Evolutionary conservation across 2,113 vertebrate species (phyloP).

Genomic region (Equus quagga): DNA sequence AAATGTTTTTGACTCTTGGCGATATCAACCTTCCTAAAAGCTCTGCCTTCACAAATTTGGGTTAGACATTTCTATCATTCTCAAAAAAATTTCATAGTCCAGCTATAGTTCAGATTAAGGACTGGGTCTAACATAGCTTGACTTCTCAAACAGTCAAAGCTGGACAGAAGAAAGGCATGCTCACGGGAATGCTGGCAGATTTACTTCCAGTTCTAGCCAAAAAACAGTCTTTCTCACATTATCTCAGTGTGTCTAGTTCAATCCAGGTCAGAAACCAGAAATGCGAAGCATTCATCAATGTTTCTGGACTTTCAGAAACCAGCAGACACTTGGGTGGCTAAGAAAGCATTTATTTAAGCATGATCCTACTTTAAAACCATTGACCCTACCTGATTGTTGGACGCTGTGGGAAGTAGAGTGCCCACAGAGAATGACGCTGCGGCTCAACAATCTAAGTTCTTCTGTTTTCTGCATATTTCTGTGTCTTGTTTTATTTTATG

Average conservation of each 20-base stretch:
- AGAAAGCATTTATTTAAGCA: slow-evolving; percentile 71
- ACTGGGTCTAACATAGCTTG: slow-evolving; percentile 45
- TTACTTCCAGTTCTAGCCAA: slow-evolving; percentile 32
- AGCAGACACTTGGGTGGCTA: slow-evolving; percentile 45
- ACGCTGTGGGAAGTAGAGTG: background rate
- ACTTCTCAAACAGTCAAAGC: slow-evolving; percentile 66
- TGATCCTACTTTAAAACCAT: slow-evolving; percentile 23
- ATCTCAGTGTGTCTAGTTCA: slow-evolving; percentile 78
- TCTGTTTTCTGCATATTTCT: background rate
- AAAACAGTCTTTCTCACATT: slow-evolving; percentile 76
- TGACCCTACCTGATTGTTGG: background rate
- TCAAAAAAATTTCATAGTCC: slow-evolving; percentile 14
- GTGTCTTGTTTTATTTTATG: slow-evolving; percentile 30
- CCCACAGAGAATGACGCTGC: background rate
- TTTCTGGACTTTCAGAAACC: slow-evolving; percentile 62
- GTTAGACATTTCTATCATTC: background rate
- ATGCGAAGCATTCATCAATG: slow-evolving; percentile 65
- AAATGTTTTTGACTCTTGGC: background rate
- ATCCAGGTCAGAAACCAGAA: slow-evolving; percentile 79
- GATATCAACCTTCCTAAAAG: background rate
- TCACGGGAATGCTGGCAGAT: slow-evolving; percentile 64
- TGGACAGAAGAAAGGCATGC: slow-evolving; percentile 43
- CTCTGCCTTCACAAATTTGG: background rate
- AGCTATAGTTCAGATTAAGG: slow-evolving; percentile 53
- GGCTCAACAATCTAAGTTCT: background rate